Base-by-base conservation (phyloP, 2,888 invertebrate species). In the Caenorhabditis panamensis region DNA sequence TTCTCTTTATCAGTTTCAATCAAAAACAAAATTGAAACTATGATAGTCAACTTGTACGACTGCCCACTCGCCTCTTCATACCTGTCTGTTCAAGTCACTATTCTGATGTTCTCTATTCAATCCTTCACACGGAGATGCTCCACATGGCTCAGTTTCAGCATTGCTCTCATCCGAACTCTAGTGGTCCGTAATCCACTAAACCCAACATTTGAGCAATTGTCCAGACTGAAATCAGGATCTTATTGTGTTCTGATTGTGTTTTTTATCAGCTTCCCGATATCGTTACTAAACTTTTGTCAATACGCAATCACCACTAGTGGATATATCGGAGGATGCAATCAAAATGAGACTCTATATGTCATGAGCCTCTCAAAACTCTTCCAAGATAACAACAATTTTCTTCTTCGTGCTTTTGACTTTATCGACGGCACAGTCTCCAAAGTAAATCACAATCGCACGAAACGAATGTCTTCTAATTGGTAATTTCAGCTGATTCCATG, bases 131-230 rank as follows among this genome's bases (percentile, higher is more conserved):
- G 67, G 44, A 41, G 67, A 58, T 47, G 28, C 22, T 56, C 67
- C 28, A 56, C 58, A 11, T 67, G 67, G 67, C 47, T 67, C 47
- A 67, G 58, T 58, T 31, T 67, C 20, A 28, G 41, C 8, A 56
- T 58, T 11, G 67, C 67, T 9, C 31, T 67, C 20, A 67, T 67
- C 22, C 56, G 67, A 44, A 56, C 44, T 16, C 9, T 67, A 1
- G 56, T 67, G 41, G n/a, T 67, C 31, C 44, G 67, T 2, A 58
- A 67, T 11, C 67, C 58, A 8, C 22, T 67, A 0, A 16, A 47
- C 47, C 56, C 67, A 1, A 47, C 24, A 36, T 20, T 44, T n/a
- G 6, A 16, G 9, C 8, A 58, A 20, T 31, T 67, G 3, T 67
- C 67, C 11, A 13, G 53, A 16, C 58, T 58, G 20, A 56, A 47